Evolutionary conservation across 1,140 invertebrate species (phyloP), one percentile per base, ranked within the genome.

Genomic region (Microvelia longipes): DNA sequence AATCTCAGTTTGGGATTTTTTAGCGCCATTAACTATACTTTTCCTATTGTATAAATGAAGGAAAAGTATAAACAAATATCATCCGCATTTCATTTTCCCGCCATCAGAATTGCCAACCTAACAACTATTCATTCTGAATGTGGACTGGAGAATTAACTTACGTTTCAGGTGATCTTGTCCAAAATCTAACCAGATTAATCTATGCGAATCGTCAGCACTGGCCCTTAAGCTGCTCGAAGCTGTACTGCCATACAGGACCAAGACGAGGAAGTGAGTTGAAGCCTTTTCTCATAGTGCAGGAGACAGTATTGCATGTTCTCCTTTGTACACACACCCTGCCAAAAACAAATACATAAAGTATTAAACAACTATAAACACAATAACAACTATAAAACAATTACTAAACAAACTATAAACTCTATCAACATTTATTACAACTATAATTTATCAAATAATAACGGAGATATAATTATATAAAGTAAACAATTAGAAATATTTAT

Each of bases 171-270:
- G 90, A 73, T 96, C 93, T 25, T 88, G 88, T 29, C 91, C 92
- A 83, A 98, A 98, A 78, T 98, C 93, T 71, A 99, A 84, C 90
- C 92, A 97, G 14, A 98, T 81, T 65, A 95, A 84, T 73, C 91
- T 82, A 68, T 87, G 85, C 19, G 93, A 92, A 81, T 98, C 96
- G 81, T 99, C 96, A 28, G 93, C 94, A 26, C 95, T 97, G 78
- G 91, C 90, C 73, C 89, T 85, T n/a, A 68, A 99, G 83, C 77
- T 92, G 88, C 80, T 98, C 94, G 82, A 96, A 98, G 29, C 94
- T 86, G 78, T 91, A 91, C 76, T 91, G 86, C 95, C 95, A 98
- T 0, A 96, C 78, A 0, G 85, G n/a, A 76, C 76, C 83, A 60
- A n/a, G 73, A 71, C 27, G 83, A 83, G 73, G 87, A 86, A 72